Base-by-base conservation (phyloP, 2,113 vertebrate species). In the Lophochroa leadbeateri region DNA sequence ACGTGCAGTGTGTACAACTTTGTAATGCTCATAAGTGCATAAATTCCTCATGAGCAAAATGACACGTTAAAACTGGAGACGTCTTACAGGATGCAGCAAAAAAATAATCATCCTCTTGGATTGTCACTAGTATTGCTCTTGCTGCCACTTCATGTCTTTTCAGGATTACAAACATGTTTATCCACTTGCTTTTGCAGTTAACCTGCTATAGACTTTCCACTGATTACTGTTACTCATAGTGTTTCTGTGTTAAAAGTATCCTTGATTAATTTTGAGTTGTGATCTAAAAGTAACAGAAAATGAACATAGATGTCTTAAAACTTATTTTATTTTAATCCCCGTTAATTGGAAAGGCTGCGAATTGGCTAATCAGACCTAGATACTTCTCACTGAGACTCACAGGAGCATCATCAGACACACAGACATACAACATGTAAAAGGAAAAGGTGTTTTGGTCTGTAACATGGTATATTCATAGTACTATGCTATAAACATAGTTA, bases 241-340 rank as follows among this genome's bases (percentile, higher is more conserved):
- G 6, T 49, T 84, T 71, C 31, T 64, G 3, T 17, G 24, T 47
- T 44, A 61, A 77, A 86, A 69, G 16, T 13, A 39, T 61, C 50
- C 18, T 65, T 41, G 39, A 70, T 69, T 70, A n/a, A 61, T 75
- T 88, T 82, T 61, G 58, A 83, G 18, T 46, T 58, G 21, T 43
- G 49, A 72, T 64, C 27, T 53, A 27, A 68, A 64, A 55, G 10
- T 55, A 72, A 29, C 7, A 35, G 27, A 44, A 88, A 90, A 57
- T 57, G 0, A 57, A 71, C 9, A 23, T 1, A 71, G 14, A n/a
- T 33, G 2, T 70, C 6, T 21, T 0, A 11, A 57, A 60, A 44
- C 15, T 4, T 63, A 6, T 57, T 47, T 67, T 3, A 25, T 80
- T 88, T 83, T 60, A 64, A 64, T 23, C 11, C 7, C 3, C n/a